A percentile compares a stretch with the other conserved stretches of the same genome.
Evolutionary conservation across 2,113 vertebrate species (phyloP).

Genomic region (Seriola rivoliana): DNA sequence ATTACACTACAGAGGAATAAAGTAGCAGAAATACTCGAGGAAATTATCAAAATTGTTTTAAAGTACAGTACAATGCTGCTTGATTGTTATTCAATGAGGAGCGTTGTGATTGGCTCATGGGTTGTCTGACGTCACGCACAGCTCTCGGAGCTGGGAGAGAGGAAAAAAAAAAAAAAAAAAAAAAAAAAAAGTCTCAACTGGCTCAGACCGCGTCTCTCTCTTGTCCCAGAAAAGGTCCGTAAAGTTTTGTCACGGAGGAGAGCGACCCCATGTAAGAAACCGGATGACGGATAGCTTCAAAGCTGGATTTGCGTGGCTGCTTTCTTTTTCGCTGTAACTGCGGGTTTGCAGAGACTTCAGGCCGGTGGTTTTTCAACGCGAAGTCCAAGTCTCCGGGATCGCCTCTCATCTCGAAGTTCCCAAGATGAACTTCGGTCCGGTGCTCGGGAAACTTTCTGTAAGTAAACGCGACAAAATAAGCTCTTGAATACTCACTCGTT

Average conservation of each 20-base stretch:
- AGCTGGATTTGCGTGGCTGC: constrained; percentile 7
- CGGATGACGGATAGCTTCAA: constrained; percentile 34
- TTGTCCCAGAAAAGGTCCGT: background rate
- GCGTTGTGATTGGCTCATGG: constrained; percentile 52
- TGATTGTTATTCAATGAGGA: background rate
- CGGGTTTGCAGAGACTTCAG: background rate
- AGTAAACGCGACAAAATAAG: constrained; percentile 45
- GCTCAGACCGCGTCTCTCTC: constrained; percentile 6
- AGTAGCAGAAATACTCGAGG: background rate
- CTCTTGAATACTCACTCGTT: too few species aligned
- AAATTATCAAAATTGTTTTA: background rate
- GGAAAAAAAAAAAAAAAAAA: background rate
- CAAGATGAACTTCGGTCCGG: constrained; percentile 79
- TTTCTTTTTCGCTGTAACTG: background rate
- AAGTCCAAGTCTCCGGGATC: constrained; percentile 57
- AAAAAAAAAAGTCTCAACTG: background rate
- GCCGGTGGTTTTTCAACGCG: constrained; percentile 21
- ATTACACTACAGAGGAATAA: too few species aligned
- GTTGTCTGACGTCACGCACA: constrained; percentile 27
- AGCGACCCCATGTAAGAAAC: constrained; percentile 45
- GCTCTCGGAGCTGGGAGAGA: background rate
- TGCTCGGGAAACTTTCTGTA: constrained; percentile 69
- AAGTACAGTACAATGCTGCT: background rate
- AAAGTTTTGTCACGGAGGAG: background rate
- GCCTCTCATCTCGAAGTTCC: constrained; percentile 71